A percentile compares a stretch with the other conserved stretches of the same genome.
Evolutionary conservation across 2,797 vertebrate genomes (phyloP).

Genomic region (Malacoctenus gilli): DNA sequence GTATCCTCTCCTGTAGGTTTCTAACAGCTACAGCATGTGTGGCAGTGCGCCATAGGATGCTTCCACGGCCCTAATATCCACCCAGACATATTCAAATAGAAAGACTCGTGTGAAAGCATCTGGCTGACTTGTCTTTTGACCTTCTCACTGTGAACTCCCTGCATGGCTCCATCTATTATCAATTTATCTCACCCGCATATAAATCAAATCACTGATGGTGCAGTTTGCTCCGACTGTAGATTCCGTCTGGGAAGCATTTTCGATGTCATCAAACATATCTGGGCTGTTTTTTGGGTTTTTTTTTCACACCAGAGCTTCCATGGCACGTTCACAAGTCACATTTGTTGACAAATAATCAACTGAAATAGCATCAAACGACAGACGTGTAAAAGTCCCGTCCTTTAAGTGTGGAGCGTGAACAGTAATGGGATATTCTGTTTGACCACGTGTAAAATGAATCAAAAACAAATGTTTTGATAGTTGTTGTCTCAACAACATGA

Average conservation of each 20-base stretch:
- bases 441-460: no score
- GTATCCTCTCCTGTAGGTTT: slow-evolving; percentile 48
- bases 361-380: no score
- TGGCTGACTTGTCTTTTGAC: slow-evolving; percentile 43
- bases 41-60: slow-evolving; percentile 51
- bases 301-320: no score
- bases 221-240: background rate
- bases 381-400: no score
- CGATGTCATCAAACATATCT: slow-evolving; percentile 7
- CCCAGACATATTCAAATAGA: slow-evolving; percentile 20
- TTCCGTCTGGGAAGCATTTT: slow-evolving; percentile 27
- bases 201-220: slow-evolving; percentile 35
- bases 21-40: slow-evolving; percentile 67
- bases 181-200: slow-evolving; percentile 10
- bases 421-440: no score
- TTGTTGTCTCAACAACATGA: no score
- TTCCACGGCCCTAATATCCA: slow-evolving; percentile 29
- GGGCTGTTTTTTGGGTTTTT: slow-evolving; percentile 2
- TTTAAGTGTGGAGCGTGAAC: no score
- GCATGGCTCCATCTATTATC: background rate
- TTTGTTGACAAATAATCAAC: slow-evolving; percentile 41
- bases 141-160: slow-evolving; percentile 33
- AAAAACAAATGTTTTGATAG: no score
- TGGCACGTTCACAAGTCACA: no score
- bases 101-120: no score